Base-by-base conservation (phyloP, 2,113 vertebrate genomes). In the Platichthys flesus region DNA sequence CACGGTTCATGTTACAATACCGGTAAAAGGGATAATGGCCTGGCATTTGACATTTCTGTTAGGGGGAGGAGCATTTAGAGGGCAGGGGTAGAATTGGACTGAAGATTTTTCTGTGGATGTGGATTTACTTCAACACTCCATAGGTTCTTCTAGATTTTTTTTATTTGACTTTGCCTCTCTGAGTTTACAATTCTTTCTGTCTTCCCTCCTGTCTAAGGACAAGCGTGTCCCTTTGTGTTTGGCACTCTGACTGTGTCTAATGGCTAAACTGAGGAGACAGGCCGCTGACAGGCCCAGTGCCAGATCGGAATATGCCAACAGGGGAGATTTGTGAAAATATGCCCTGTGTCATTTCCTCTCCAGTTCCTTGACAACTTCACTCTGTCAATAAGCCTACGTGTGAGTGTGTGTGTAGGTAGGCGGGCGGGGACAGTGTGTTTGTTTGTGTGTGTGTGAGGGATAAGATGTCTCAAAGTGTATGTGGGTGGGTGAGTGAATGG, bases 291-390 rank as follows among this genome's bases (percentile, higher is more conserved):
- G 88, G 89, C 88, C 80, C 73, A 73, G 84, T 90, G 90, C 91
- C 91, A 90, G 79, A 84, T 81, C 72, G 8, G 69, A 80, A 71
- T 8, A 82, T 76, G 90, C 91, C 93, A 94, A 91, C 82, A 89
- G 90, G 81, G 84, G 86, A 93, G 89, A 93, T 90, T 89, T 91
- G 88, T 87, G 87, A 90, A 93, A 93, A 93, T 93, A 93, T 93
- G 89, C 88, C 88, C 76, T 74, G 74, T 93, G 93, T 93, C 93
- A 87, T 92, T 91, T 92, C 89, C 88, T 87, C 88, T 88, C 78
- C 72, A 87, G 90, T 86, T 87, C 84, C 74, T 76, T 88, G 83
- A 93, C 91, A 93, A 91, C 86, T 87, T 90, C 79, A 87, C 90
- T 93, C 86, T 87, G 85, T 91, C 89, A 81, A 83, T 85, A 88